These are phyloP conservation scores for Argyra leucocephala DNA, from an alignment of 2,888 invertebrate species.

Conservation along the genomic window DNA sequence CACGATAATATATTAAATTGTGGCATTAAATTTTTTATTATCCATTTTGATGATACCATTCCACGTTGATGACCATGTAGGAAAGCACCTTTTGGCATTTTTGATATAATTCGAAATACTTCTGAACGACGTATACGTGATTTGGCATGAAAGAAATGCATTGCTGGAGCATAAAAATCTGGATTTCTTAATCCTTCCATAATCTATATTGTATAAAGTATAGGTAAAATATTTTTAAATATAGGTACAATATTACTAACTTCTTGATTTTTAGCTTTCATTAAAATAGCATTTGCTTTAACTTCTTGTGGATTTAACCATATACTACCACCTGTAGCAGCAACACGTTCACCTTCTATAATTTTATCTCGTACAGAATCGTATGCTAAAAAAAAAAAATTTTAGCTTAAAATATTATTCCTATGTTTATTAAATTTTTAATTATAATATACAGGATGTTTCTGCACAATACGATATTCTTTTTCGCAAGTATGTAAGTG, in stretches of 20 bases:
- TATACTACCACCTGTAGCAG: slow-evolving; percentile 36
- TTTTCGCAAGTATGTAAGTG: no score
- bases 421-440: no score
- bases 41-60: slow-evolving; percentile 47
- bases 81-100: slow-evolving; percentile 53
- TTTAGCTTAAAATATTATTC: no score
- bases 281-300: slow-evolving; percentile 40
- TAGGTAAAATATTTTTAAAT: background rate
- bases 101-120: slow-evolving; percentile 50
- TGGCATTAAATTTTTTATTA: slow-evolving; percentile 48
- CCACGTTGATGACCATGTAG: slow-evolving; percentile 51
- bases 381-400: slow-evolving; percentile 31
- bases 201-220: slow-evolving; percentile 25
- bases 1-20: slow-evolving; percentile 39
- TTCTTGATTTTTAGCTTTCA: slow-evolving; percentile 41
- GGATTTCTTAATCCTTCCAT: slow-evolving; percentile 36
- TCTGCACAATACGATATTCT: no score
- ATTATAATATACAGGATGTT: no score
- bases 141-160: slow-evolving; percentile 50
- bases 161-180: slow-evolving; percentile 47
- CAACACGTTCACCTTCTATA: slow-evolving; percentile 36
- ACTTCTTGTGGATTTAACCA: slow-evolving; percentile 38
- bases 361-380: slow-evolving; percentile 39
- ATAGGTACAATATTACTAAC: slow-evolving; percentile 17
- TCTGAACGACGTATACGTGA: slow-evolving; percentile 47